phyloP scores from a whole-genome alignment of 2,113 vertebrate genomes.

The Oncorhynchus keta region DNA sequence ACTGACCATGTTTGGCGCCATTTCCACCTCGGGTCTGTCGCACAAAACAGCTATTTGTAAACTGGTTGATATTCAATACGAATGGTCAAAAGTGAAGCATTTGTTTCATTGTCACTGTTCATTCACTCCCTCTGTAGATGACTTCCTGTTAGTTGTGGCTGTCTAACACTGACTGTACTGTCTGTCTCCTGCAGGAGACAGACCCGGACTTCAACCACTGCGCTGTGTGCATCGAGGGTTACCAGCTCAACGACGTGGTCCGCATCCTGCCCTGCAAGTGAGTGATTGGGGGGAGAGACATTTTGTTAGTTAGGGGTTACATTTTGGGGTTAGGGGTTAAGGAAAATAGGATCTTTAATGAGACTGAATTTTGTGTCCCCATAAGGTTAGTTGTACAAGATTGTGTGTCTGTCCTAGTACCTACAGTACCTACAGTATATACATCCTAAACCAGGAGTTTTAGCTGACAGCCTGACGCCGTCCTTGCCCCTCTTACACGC shows the following conservation, averaged over 20 bases:
- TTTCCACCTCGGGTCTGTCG: too few species aligned
- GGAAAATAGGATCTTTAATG: too few species aligned
- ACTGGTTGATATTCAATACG: neutral
- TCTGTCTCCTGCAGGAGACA: slow-evolving; percentile 79
- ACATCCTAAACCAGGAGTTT: too few species aligned
- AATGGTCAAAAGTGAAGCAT: neutral
- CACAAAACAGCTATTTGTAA: too few species aligned
- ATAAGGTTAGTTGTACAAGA: too few species aligned
- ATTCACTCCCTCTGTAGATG: too few species aligned
- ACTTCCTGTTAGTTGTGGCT: slow-evolving; percentile 5
- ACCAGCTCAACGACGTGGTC: slow-evolving; percentile 95
- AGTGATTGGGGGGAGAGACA: slow-evolving; percentile 49
- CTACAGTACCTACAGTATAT: neutral
- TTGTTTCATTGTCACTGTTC: neutral
- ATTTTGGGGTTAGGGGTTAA: too few species aligned
- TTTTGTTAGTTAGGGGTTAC: too few species aligned
- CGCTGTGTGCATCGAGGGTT: slow-evolving; percentile 96
- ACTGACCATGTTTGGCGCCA: too few species aligned
- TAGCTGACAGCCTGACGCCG: too few species aligned
- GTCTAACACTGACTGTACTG: neutral
- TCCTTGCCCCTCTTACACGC: neutral
- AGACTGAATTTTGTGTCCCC: too few species aligned
- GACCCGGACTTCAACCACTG: slow-evolving; percentile 98
- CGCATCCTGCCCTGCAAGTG: slow-evolving; percentile 98
- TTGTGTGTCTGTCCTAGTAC: neutral